Conservation (phyloP, 2,113 vertebrate genomes). For the Paratilapia polleni region DNA sequence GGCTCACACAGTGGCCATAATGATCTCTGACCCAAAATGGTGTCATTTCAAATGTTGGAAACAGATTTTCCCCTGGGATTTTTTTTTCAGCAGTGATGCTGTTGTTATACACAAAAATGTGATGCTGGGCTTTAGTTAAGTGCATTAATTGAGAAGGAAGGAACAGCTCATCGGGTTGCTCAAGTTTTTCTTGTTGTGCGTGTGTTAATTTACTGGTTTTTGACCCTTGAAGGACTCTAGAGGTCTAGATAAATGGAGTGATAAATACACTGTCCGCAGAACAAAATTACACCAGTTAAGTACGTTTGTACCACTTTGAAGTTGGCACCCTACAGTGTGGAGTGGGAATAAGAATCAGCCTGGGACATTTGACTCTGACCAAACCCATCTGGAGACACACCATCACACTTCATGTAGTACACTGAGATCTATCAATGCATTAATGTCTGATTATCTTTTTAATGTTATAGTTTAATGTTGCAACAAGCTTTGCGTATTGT, state of each 20-base stretch:
- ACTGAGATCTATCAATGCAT: neutral
- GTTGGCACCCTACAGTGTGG: neutral
- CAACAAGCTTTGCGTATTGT: neutral
- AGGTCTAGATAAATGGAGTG: neutral
- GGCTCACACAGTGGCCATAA: neutral
- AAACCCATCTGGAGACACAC: neutral
- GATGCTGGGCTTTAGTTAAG: neutral
- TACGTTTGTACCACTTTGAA: neutral
- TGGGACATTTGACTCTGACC: neutral
- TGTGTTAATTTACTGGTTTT: neutral
- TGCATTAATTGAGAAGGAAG: neutral
- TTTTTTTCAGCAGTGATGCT: neutral
- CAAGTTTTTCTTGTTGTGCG: neutral
- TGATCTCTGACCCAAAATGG: neutral
- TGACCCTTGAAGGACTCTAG: neutral
- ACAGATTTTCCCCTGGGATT: neutral
- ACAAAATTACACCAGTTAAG: neutral
- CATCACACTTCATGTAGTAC: neutral
- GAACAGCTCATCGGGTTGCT: neutral
- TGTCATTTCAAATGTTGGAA: neutral
- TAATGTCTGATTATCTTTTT: neutral
- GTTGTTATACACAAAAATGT: neutral
- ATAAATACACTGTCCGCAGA: neutral
- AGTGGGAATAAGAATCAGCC: slow-evolving; percentile 1
- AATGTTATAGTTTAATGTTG: neutral